Evolutionary conservation across 2,113 vertebrate genomes (phyloP).

Genomic region (Megaceryle torquata): DNA sequence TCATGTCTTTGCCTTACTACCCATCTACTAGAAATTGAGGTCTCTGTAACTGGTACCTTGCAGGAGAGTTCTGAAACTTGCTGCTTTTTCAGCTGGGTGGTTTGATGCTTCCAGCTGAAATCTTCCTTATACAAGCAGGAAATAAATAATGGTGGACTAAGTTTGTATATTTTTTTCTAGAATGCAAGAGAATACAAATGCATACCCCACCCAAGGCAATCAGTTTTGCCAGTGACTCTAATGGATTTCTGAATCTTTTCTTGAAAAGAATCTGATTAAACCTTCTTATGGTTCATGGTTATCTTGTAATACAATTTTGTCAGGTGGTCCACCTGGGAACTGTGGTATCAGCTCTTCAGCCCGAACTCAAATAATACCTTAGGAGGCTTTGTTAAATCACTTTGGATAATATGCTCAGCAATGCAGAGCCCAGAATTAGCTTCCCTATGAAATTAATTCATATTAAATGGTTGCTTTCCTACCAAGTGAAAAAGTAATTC

Average conservation of each 20-base stretch:
- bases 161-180: neutral
- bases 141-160: neutral
- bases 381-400: neutral
- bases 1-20: neutral
- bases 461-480: neutral
- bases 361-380: neutral
- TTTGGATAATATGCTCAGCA: neutral
- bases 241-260: neutral
- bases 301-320: neutral
- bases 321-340: neutral
- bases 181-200: neutral
- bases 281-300: neutral
- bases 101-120: neutral
- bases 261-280: slow-evolving; percentile 9
- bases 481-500: neutral
- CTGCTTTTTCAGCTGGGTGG: neutral
- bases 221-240: neutral
- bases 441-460: neutral
- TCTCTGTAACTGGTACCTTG: neutral
- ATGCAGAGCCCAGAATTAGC: neutral
- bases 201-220: neutral
- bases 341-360: neutral
- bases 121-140: neutral
- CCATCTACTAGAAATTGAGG: neutral
- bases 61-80: neutral